Conservation (phyloP, 2,113 vertebrate species). For the Hoplias malabaricus region DNA sequence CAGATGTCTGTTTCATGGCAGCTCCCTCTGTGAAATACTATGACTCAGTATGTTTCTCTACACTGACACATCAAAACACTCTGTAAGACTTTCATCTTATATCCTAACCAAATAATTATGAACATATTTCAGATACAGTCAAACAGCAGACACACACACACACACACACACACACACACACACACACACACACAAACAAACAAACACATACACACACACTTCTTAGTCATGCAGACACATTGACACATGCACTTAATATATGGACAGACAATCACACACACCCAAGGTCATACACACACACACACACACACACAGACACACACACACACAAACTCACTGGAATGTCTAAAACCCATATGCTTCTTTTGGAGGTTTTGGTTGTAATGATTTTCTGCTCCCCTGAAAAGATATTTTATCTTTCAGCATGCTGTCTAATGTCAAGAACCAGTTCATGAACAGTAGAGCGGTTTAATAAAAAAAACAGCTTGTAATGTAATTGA, state of each 20-base stretch:
- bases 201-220: background rate
- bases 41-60: too few relatives aligned
- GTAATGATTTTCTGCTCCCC: background rate
- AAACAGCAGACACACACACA: slow-evolving; percentile 11
- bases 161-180: background rate
- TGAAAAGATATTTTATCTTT: slow-evolving; percentile 2
- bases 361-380: background rate
- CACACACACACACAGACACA: background rate
- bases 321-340: background rate
- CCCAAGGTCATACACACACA: background rate
- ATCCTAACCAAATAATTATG: too few relatives aligned
- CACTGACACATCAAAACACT: too few relatives aligned
- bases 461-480: slow-evolving; percentile 4
- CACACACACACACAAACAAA: slow-evolving; percentile 1
- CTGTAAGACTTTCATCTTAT: too few relatives aligned
- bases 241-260: slow-evolving; percentile 5
- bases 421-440: background rate
- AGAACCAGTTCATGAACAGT: background rate
- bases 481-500: slow-evolving; percentile 19
- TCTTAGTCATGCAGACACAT: background rate
- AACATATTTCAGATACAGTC: background rate
- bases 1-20: too few relatives aligned
- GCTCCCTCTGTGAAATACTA: too few relatives aligned
- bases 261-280: background rate
- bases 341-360: background rate